Percentiles rank a stretch among this genome's conserved stretches.
Conservation (phyloP, 2,888 invertebrate species). For the Thereva unica region DNA sequence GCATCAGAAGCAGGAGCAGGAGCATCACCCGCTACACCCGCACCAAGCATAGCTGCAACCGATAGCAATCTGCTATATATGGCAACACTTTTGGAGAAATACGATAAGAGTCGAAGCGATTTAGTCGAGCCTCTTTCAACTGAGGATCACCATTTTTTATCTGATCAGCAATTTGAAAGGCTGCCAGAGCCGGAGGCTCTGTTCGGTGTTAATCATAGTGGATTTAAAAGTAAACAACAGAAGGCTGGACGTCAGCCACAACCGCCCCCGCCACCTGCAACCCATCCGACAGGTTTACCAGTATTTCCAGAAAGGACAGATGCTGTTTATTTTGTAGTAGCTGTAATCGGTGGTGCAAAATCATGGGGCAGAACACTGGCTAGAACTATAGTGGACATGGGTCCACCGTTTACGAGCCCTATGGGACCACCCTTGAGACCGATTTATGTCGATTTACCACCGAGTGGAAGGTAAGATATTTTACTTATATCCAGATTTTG, state of each 20-base stretch:
- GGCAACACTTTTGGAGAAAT: conserved; percentile 7
- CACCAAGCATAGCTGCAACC: neutral
- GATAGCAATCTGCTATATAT: conserved; percentile 22
- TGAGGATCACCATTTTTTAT: no score
- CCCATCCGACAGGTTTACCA: conserved; percentile 39
- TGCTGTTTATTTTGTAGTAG: conserved; percentile 49
- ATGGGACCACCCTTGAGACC: conserved; percentile 47
- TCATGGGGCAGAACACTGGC: conserved; percentile 47
- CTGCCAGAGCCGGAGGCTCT: conserved; percentile 22
- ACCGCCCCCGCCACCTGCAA: neutral
- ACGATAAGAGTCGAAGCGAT: neutral
- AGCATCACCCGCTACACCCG: conserved; percentile 3
- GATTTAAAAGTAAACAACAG: conserved; percentile 10
- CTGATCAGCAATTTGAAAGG: neutral
- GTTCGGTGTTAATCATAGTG: neutral
- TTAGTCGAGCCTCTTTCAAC: no score
- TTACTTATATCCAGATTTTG: neutral
- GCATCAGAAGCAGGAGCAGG: neutral
- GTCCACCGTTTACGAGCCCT: conserved; percentile 48
- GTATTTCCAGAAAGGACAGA: conserved; percentile 47
- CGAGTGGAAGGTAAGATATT: conserved; percentile 47
- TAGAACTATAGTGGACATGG: conserved; percentile 47
- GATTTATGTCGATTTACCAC: conserved; percentile 47
- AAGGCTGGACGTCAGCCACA: conserved; percentile 21
- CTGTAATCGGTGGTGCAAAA: conserved; percentile 48